Conservation (phyloP, 2,797 vertebrate species). For the Aphelocoma californica region DNA sequence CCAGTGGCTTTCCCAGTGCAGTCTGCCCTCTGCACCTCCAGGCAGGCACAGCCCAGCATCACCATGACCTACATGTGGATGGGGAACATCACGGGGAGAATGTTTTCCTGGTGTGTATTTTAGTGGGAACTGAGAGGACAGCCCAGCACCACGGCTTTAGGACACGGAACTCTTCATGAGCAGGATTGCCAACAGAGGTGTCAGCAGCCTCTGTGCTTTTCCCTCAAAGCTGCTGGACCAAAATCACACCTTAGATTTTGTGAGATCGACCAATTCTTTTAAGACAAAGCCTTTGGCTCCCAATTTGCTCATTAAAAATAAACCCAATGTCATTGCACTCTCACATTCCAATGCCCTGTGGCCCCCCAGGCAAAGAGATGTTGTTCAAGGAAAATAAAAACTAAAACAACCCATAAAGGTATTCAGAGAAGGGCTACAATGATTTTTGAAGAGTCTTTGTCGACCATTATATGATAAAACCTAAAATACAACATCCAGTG, state of each 20-base stretch:
- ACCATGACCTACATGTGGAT: fast-evolving
- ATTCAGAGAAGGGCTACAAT: background rate
- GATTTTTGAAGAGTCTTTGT: background rate
- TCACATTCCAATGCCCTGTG: background rate
- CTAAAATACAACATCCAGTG: background rate
- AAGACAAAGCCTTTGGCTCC: background rate
- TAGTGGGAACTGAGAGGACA: background rate
- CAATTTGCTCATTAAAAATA: background rate
- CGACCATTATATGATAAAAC: background rate
- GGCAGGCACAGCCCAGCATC: background rate
- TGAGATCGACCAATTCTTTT: background rate
- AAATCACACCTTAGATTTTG: fast-evolving
- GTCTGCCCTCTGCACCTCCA: background rate
- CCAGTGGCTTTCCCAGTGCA: background rate
- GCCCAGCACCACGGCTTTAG: background rate
- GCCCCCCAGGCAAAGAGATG: fast-evolving
- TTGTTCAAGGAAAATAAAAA: background rate
- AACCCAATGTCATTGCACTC: background rate
- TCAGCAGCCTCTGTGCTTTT: background rate
- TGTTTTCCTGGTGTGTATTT: background rate
- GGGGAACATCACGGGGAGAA: fast-evolving
- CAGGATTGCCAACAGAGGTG: background rate
- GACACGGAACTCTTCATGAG: background rate
- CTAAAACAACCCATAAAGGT: background rate
- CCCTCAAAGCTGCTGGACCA: background rate